Conservation (phyloP, 2,113 vertebrate genomes). For the Asarcornis scutulata region DNA sequence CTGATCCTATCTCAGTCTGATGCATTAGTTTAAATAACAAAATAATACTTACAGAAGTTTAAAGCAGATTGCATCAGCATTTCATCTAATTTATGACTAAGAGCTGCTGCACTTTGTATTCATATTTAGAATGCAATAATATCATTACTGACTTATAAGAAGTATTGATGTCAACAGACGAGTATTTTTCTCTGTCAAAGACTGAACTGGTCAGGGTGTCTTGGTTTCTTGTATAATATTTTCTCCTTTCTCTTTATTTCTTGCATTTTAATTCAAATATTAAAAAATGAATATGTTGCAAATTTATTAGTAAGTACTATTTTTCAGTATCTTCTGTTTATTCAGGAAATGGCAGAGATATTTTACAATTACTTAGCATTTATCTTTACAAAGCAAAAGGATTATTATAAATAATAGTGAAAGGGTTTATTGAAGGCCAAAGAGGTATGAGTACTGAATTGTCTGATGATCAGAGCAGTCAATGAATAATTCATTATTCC, state of each 20-base stretch:
- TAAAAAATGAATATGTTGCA: neutral
- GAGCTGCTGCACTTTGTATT: neutral
- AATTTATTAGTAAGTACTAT: neutral
- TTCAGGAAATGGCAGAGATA: constrained; percentile 32
- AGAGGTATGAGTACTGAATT: constrained; percentile 31
- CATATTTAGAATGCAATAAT: neutral
- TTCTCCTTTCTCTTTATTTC: neutral
- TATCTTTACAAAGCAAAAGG: constrained; percentile 26
- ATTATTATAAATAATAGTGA: constrained; percentile 45
- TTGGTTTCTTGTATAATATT: neutral
- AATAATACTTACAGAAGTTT: neutral
- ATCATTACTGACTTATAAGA: neutral
- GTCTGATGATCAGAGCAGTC: neutral
- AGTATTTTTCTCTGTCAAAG: neutral
- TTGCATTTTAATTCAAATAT: neutral
- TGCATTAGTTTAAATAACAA: neutral
- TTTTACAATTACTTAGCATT: constrained; percentile 57
- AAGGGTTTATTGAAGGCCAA: constrained; percentile 52
- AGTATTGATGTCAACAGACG: neutral
- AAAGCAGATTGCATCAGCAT: neutral
- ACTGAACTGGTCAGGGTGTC: neutral
- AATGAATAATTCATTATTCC: constrained; percentile 59
- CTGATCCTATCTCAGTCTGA: neutral
- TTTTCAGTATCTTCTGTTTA: constrained; percentile 45
- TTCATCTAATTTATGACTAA: neutral